Evolutionary conservation across 2,113 vertebrate genomes (phyloP).

Genomic region (Bos taurus): ARS-UCD2.0 NC_037329.1:121069001-121069500

Average conservation of each 20-base stretch:
- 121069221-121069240: neutral
- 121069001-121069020: neutral
- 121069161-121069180: neutral
- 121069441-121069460: neutral
- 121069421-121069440: neutral
- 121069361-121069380: neutral
- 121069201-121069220: neutral
- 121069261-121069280: neutral
- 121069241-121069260: neutral
- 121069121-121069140: neutral
- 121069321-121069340: neutral
- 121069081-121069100: constrained; percentile 1
- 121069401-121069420: neutral
- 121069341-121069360: neutral
- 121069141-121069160: neutral
- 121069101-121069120: neutral
- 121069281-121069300: neutral
- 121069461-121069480: neutral
- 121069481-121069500: neutral
- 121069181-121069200: neutral
- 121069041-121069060: neutral
- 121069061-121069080: constrained; percentile 14
- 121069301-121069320: neutral
- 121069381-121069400: neutral
- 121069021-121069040: neutral